Percentiles rank a stretch among this genome's conserved stretches.
Conservation (phyloP, 2,113 vertebrate species). For the Oplegnathus fasciatus region DNA sequence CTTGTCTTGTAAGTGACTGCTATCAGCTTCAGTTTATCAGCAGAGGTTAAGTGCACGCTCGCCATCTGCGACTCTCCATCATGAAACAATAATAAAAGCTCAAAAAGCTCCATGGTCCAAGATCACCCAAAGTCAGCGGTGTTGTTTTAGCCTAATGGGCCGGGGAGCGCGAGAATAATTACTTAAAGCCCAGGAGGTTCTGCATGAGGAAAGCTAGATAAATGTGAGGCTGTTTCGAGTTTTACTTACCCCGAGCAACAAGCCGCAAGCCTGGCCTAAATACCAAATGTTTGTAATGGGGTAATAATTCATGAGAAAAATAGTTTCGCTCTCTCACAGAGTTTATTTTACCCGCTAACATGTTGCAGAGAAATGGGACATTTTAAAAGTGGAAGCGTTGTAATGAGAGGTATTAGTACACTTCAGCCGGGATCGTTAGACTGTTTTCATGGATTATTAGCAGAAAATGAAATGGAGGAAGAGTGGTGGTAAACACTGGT, state of each 20-base stretch:
- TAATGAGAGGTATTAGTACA: slow-evolving; percentile 58
- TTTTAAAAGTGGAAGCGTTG: slow-evolving; percentile 27
- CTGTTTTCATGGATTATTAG: slow-evolving; percentile 45
- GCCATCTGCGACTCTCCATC: slow-evolving; percentile 35
- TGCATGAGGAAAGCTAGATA: slow-evolving; percentile 35
- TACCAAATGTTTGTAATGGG: slow-evolving; percentile 54
- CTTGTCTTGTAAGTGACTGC: slow-evolving; percentile 49
- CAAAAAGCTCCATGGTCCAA: neutral
- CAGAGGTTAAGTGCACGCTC: slow-evolving; percentile 42
- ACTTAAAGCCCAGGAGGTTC: slow-evolving; percentile 55
- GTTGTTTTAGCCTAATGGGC: slow-evolving; percentile 61
- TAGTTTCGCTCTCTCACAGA: slow-evolving; percentile 5
- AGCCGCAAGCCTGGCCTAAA: slow-evolving; percentile 37
- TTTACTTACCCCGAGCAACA: slow-evolving; percentile 28
- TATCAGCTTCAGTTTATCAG: slow-evolving; percentile 43
- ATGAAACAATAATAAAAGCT: slow-evolving; percentile 34
- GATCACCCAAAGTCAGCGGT: slow-evolving; percentile 53
- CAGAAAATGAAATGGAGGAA: slow-evolving; percentile 31
- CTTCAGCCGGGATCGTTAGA: slow-evolving; percentile 38
- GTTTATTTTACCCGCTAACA: slow-evolving; percentile 28
- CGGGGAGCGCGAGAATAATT: slow-evolving; percentile 56
- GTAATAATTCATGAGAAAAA: slow-evolving; percentile 60
- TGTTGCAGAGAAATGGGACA: slow-evolving; percentile 20
- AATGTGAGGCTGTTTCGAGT: slow-evolving; percentile 36
- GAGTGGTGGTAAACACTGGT: slow-evolving; percentile 17